phyloP scores from a whole-genome alignment of 2,113 vertebrate species.

The Gopherus flavomarginatus region DNA sequence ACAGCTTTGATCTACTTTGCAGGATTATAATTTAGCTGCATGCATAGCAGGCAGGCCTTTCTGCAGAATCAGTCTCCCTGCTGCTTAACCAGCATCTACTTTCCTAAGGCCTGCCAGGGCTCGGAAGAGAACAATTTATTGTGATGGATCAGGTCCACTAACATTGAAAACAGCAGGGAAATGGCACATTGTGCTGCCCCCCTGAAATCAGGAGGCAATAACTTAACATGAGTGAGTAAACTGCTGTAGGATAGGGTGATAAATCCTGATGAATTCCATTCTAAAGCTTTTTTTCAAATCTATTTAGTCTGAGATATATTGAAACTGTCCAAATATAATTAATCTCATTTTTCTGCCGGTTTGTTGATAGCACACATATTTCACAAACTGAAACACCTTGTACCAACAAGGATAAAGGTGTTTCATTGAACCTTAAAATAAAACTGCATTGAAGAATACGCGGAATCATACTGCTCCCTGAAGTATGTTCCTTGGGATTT shows the following conservation, averaged over 20 bases:
- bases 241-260: background rate
- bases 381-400: background rate
- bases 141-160: background rate
- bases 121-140: background rate
- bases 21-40: background rate
- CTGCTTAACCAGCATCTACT: background rate
- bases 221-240: background rate
- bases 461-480: background rate
- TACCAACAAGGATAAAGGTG: background rate
- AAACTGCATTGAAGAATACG: background rate
- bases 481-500: background rate
- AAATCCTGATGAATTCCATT: background rate
- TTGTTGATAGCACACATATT: background rate
- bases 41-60: background rate
- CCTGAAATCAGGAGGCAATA: conserved; percentile 1
- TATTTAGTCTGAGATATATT: background rate
- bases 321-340: background rate
- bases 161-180: background rate
- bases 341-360: background rate
- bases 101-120: background rate
- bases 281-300: background rate
- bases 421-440: background rate
- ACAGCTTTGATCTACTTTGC: background rate
- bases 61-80: background rate
- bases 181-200: background rate